Conservation (phyloP, 2,797 vertebrate genomes). For the Typhlichthys eigenmanni region DNA sequence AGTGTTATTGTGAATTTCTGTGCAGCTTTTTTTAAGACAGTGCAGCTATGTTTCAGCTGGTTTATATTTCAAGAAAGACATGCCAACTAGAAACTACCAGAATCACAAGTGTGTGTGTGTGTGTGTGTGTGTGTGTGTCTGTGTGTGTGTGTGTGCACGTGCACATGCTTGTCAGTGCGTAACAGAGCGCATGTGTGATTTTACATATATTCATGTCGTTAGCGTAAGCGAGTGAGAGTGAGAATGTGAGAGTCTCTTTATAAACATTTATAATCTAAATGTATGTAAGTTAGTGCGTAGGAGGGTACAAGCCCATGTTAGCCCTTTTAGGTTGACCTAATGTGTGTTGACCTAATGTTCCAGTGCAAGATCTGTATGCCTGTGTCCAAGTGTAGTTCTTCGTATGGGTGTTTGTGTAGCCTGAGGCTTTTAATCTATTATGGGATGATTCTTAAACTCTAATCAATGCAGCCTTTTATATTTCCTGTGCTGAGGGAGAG, state of each 20-base stretch:
- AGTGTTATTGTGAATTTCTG: constrained; percentile 16
- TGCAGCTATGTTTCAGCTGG: constrained; percentile 14
- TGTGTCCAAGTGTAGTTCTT: background rate
- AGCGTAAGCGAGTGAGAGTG: constrained; percentile 1
- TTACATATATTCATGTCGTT: constrained; percentile 25
- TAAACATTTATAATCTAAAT: constrained; percentile 22
- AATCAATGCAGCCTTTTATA: constrained; percentile 81
- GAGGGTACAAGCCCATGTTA: constrained; percentile 1
- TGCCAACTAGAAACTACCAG: too few species aligned
- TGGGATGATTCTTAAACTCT: constrained; percentile 78
- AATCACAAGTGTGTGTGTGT: background rate
- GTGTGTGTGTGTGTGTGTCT: too few species aligned
- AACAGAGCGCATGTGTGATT: background rate
- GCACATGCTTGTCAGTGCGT: background rate
- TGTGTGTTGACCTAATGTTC: constrained; percentile 11
- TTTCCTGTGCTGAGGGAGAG: constrained; percentile 73
- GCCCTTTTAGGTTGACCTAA: too few species aligned
- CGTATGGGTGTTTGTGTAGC: constrained; percentile 23
- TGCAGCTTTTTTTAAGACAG: constrained; percentile 10
- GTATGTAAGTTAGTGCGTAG: constrained; percentile 20
- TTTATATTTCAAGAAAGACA: too few species aligned
- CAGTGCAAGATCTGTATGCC: constrained; percentile 13
- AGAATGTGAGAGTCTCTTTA: constrained; percentile 19
- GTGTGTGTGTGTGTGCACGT: too few species aligned
- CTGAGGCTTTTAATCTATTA: constrained; percentile 81